Evolutionary conservation across 2,888 invertebrate genomes (phyloP).

Genomic region (Caenorhabditis parvicauda): DNA sequence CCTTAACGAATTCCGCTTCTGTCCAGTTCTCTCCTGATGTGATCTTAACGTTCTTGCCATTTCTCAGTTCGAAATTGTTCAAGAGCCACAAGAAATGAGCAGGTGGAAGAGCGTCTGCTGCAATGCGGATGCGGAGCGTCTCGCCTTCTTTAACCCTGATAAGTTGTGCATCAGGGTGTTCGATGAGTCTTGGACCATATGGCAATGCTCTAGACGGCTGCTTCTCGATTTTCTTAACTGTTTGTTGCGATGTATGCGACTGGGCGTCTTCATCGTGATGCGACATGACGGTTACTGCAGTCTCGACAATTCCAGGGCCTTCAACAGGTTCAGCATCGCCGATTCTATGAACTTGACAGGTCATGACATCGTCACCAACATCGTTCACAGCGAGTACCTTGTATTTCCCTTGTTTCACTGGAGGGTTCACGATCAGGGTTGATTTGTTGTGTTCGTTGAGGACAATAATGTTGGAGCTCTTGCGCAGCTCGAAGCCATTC

Average conservation of each 20-base stretch:
- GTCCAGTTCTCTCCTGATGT: slow-evolving; percentile 30
- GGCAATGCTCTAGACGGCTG: too few relatives aligned
- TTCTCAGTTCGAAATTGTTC: slow-evolving; percentile 54
- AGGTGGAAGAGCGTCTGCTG: slow-evolving; percentile 51
- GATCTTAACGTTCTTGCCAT: slow-evolving; percentile 30
- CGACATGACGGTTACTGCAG: slow-evolving; percentile 39
- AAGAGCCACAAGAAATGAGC: slow-evolving; percentile 55
- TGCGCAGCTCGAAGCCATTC: slow-evolving; percentile 64
- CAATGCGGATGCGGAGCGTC: slow-evolving; percentile 36
- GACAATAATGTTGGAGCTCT: slow-evolving; percentile 33
- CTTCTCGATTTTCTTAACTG: slow-evolving; percentile 27
- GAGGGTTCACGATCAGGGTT: slow-evolving; percentile 51
- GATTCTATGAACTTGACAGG: slow-evolving; percentile 31
- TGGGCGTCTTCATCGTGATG: slow-evolving; percentile 21
- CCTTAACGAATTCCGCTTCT: slow-evolving; percentile 35
- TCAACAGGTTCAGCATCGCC: slow-evolving; percentile 33
- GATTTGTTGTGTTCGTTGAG: slow-evolving; percentile 52
- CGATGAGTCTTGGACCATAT: slow-evolving; percentile 43
- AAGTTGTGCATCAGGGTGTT: slow-evolving; percentile 29
- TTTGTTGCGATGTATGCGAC: slow-evolving; percentile 36
- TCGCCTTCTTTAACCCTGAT: slow-evolving; percentile 29
- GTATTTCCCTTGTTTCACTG: slow-evolving; percentile 54
- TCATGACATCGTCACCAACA: slow-evolving; percentile 37
- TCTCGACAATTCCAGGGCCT: slow-evolving; percentile 40
- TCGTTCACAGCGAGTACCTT: slow-evolving; percentile 50